Evolutionary conservation across 2,888 invertebrate genomes (phyloP), one percentile per base, ranked within the genome.

Genomic region (Bedellia somnulentella): DNA sequence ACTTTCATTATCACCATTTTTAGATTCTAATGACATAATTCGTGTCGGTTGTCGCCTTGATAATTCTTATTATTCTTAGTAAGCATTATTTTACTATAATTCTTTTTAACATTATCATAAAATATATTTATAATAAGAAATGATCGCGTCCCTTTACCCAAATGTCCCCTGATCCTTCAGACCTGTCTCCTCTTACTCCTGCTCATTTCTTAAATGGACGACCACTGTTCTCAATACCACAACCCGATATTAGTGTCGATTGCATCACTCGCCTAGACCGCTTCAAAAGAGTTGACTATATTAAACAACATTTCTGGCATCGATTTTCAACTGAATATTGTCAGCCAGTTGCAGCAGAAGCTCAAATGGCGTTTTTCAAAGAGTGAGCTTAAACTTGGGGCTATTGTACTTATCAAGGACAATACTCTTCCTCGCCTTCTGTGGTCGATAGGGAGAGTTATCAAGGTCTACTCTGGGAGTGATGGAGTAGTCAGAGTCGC

Each of bases 281-380:
- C 5, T n/a, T 6, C 23, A n/a, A 23, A 4, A 9, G 23, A 5
- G 23, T 23, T 4, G 23, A 23, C n/a, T 8, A 4, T 4, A 5
- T 23, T 4, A 23, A 33, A 5, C 38, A 37, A 21, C 32, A 37
- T 5, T 39, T 37, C 21, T 37, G 39, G 37, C 17, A 17, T 5
- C 32, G 36, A 2, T 39, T 37, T 34, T 27, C 29, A 2, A 33
- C 18, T 4, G 33, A 38, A 21, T 37, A 37, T 11, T 27, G 36
- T 12, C 31, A 33, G 1, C 34, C 36, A n/a, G n/a, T 15, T 38
- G 10, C 38, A 31, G 22, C 15, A 9, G 4, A 26, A 29, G 11
- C 33, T 28, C 3, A 37, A 37, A 17, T 37, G 36, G 34, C 10
- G 25, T 13, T 12, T 30, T 24, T 29, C 16, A n/a, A 6, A 9